Conservation (phyloP, 2,888 invertebrate genomes). For the Leptinotarsa haldemani region DNA sequence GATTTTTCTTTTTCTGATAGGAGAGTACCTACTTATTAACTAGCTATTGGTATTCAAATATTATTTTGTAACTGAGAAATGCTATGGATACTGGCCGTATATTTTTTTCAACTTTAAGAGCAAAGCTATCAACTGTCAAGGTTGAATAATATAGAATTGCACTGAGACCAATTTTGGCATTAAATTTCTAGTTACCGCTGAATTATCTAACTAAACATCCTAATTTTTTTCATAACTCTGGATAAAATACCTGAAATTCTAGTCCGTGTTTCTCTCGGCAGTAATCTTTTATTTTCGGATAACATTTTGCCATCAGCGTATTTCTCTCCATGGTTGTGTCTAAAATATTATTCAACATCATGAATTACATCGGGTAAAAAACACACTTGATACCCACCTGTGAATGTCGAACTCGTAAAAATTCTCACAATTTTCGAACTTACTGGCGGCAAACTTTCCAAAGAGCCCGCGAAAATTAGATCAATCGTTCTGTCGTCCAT, state of each 20-base stretch:
- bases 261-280: slow-evolving; percentile 97
- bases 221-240: background rate
- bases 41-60: too few species aligned
- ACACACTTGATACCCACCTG: slow-evolving; percentile 73
- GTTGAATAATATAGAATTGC: too few species aligned
- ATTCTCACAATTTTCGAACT: slow-evolving; percentile 98
- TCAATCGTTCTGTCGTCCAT: slow-evolving; percentile 85
- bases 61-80: too few species aligned
- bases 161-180: too few species aligned
- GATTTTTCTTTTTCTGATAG: too few species aligned
- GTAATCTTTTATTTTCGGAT: slow-evolving; percentile 96
- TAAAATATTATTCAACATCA: slow-evolving; percentile 62
- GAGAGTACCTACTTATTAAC: too few species aligned
- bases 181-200: background rate
- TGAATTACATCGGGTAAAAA: too few species aligned
- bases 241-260: slow-evolving; percentile 88
- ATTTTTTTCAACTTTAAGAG: too few species aligned
- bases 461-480: slow-evolving; percentile 88
- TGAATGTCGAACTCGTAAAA: slow-evolving; percentile 98
- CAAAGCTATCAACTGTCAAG: too few species aligned
- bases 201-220: background rate
- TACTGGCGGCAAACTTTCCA: slow-evolving; percentile 91
- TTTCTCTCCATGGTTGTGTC: slow-evolving; percentile 98
- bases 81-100: too few species aligned
- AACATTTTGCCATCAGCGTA: slow-evolving; percentile 97